A percentile compares a stretch with the other conserved stretches of the same genome.
These are phyloP conservation scores for Cyanocitta stelleri DNA, from an alignment of 2,113 vertebrate species.

Conservation along the genomic window DNA sequence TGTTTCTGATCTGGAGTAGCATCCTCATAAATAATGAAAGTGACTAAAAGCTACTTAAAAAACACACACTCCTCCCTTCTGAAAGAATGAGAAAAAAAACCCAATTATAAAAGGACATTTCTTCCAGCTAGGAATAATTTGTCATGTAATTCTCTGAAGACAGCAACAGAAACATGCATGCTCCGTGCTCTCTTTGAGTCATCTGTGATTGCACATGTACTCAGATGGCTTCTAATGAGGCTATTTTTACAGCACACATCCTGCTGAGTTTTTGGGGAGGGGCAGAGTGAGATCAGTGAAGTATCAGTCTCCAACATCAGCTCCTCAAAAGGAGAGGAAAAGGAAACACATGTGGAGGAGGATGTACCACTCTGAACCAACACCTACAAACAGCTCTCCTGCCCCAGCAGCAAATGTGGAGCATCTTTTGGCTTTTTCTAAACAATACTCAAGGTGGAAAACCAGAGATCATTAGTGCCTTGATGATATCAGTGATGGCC, in stretches of 20 bases:
- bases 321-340: constrained; percentile 12
- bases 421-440: neutral
- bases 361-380: neutral
- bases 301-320: constrained; percentile 1
- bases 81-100: constrained; percentile 31
- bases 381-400: neutral
- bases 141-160: constrained; percentile 64
- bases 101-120: constrained; percentile 63
- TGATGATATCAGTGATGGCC: rapidly evolving
- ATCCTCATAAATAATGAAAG: constrained; percentile 65
- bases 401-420: neutral
- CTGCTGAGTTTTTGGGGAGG: constrained; percentile 37
- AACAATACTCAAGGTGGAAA: neutral
- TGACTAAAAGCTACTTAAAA: constrained; percentile 67
- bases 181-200: constrained; percentile 25
- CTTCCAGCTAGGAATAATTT: constrained; percentile 66
- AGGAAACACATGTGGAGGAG: neutral
- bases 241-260: constrained; percentile 55
- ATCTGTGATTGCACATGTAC: constrained; percentile 22
- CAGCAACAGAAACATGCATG: constrained; percentile 40
- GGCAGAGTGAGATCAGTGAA: neutral
- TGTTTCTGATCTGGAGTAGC: constrained; percentile 47
- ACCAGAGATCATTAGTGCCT: neutral
- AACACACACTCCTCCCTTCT: constrained; percentile 55
- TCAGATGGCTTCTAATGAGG: constrained; percentile 52